These are phyloP conservation scores for Epinotia brunnichana DNA, from an alignment of 2,888 invertebrate species.

Conservation along the genomic window DNA sequence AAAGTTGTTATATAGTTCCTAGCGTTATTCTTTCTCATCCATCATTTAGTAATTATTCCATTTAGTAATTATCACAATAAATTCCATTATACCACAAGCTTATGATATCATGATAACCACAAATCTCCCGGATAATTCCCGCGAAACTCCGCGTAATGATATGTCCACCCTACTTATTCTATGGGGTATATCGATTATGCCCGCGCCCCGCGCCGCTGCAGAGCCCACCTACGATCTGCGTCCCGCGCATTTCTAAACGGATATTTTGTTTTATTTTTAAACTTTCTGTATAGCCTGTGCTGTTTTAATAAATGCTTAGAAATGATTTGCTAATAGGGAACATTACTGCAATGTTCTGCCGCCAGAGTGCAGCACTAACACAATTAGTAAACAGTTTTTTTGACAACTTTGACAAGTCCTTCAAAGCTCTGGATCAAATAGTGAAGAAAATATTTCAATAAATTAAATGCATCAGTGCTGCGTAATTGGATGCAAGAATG, in stretches of 20 bases:
- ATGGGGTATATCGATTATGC: slow-evolving; percentile 47
- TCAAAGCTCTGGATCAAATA: no score
- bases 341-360: no score
- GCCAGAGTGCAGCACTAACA: no score
- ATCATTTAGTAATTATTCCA: not conserved
- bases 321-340: not conserved
- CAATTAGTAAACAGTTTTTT: no score
- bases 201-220: slow-evolving; percentile 41
- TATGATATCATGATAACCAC: slow-evolving; percentile 1
- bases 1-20: not conserved
- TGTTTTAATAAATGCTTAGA: not conserved
- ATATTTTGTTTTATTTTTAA: not conserved
- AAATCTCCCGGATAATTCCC: slow-evolving; percentile 30
- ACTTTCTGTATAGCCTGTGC: not conserved
- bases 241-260: slow-evolving; percentile 36
- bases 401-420: no score
- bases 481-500: no score
- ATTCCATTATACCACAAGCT: slow-evolving; percentile 7
- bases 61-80: not conserved
- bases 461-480: no score
- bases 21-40: not conserved
- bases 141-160: slow-evolving; percentile 30
- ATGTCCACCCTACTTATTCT: slow-evolving; percentile 44
- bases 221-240: slow-evolving; percentile 36
- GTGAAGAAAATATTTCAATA: no score